Base-by-base conservation (phyloP, 1,140 invertebrate species). In the Latrodectus geometricus region DNA sequence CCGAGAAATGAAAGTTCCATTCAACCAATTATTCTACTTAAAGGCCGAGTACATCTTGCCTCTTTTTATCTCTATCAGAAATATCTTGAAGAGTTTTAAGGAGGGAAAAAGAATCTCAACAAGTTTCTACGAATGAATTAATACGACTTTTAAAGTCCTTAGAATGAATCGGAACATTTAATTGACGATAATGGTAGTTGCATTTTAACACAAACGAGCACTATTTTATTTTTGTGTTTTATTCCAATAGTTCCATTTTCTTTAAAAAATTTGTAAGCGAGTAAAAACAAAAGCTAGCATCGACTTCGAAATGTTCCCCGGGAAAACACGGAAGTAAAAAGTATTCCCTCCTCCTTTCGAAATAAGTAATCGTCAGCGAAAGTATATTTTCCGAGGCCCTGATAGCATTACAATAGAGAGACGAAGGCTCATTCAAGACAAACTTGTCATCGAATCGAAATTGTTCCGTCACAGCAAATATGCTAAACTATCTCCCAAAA, bases 401-500 rank as follows among this genome's bases (percentile, higher is more conserved):
- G 35, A 35, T 35, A 35, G 1, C 35, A 35, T 35, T 35, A 35
- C 35, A 35, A 35, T 35, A 3, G 35, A 5, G 35, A 35, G 35
- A 35, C 35, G 35, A 35, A 35, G 35, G 5, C 35, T 35, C 35
- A 35, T 35, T 35, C 35, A 35, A 35, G 35, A 35, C 35, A 3
- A 35, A 35, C 35, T 35, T 35, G 35, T 35, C 35, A 35, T 5
- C 35, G 35, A 35, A 35, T 35, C 35, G 35, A 35, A 35, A 35
- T 72, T 72, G 70, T 72, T 48, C 23, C 70, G 35, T 35, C 35
- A 35, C 35, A 35, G 35, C 35, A 48, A 50, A 52, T 74, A 74
- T 74, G 72, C 72, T 74, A 74, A 74, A 74, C 52, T n/a, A 17
- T 50, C 48, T 74, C 72, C 72, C 72, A 9, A 48, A 74, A 74